A percentile compares a stretch with the other conserved stretches of the same genome.
Evolutionary conservation across 2,888 invertebrate genomes (phyloP).

Genomic region (Zeuzera pyrina): DNA sequence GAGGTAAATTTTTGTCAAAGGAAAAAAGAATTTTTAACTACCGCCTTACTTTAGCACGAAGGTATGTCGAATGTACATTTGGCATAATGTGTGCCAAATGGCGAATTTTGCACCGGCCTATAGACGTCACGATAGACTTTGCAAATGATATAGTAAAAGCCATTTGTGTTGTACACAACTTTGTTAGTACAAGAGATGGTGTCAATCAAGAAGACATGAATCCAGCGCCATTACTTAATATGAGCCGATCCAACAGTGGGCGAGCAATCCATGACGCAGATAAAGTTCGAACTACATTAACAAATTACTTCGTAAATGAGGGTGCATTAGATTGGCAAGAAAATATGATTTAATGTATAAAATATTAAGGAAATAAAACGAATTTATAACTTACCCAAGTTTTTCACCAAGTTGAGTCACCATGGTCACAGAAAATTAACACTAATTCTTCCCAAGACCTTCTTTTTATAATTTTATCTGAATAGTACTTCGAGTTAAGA

Average conservation of each 20-base stretch:
- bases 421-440: slow-evolving; percentile 7
- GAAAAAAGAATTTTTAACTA: slow-evolving; percentile 15
- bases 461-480: slow-evolving; percentile 10
- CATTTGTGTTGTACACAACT: slow-evolving; percentile 13
- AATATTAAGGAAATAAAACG: neutral
- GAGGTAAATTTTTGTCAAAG: neutral
- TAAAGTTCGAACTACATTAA: neutral
- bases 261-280: neutral
- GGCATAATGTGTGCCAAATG: slow-evolving; percentile 11
- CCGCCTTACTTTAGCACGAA: slow-evolving; percentile 16
- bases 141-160: slow-evolving; percentile 8
- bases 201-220: neutral
- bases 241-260: neutral
- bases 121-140: slow-evolving; percentile 2
- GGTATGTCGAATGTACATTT: slow-evolving; percentile 20
- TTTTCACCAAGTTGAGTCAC: slow-evolving; percentile 9
- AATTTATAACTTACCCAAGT: slow-evolving; percentile 6
- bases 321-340: neutral
- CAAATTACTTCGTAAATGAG: neutral
- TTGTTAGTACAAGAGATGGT: slow-evolving; percentile 5
- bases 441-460: slow-evolving; percentile 12
- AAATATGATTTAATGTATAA: neutral
- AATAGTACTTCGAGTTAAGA: slow-evolving; percentile 9
- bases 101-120: slow-evolving; percentile 6
- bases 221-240: neutral